Conservation (phyloP, 2,113 vertebrate genomes). For the Scatophagus argus region DNA sequence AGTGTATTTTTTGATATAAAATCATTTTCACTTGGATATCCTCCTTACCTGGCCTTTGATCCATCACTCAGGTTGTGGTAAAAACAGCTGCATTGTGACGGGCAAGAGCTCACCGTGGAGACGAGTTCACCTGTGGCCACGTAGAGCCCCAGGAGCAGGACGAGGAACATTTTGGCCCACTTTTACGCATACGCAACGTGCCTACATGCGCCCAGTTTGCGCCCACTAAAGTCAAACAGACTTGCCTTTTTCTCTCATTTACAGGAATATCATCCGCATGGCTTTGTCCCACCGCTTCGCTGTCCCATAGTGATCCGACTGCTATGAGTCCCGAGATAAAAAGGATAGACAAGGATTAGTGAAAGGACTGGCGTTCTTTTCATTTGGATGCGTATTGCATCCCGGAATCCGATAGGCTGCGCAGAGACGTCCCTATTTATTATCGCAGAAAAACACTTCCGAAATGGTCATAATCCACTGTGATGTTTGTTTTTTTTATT, state of each 20-base stretch:
- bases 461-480: slow-evolving; percentile 82
- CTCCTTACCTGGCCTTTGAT: slow-evolving; percentile 90
- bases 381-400: slow-evolving; percentile 92
- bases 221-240: slow-evolving; percentile 65
- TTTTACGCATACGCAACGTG: slow-evolving; percentile 72
- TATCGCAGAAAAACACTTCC: slow-evolving; percentile 76
- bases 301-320: slow-evolving; percentile 85
- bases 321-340: slow-evolving; percentile 91
- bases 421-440: slow-evolving; percentile 79
- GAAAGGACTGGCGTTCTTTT: slow-evolving; percentile 89
- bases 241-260: slow-evolving; percentile 69
- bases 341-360: slow-evolving; percentile 93
- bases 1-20: background rate
- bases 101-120: slow-evolving; percentile 83
- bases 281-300: slow-evolving; percentile 77
- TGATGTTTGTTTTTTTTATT: slow-evolving; percentile 68
- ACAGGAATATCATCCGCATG: slow-evolving; percentile 71
- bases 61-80: slow-evolving; percentile 91
- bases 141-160: slow-evolving; percentile 85
- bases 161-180: slow-evolving; percentile 88
- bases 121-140: slow-evolving; percentile 80
- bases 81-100: slow-evolving; percentile 94
- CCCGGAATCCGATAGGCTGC: slow-evolving; percentile 83
- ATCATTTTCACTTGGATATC: background rate
- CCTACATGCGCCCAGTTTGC: slow-evolving; percentile 69